Percentiles rank a stretch among this genome's conserved stretches.
Evolutionary conservation across 2,888 invertebrate species (phyloP).

Genomic region (Drosophila parthenogenetica): DNA sequence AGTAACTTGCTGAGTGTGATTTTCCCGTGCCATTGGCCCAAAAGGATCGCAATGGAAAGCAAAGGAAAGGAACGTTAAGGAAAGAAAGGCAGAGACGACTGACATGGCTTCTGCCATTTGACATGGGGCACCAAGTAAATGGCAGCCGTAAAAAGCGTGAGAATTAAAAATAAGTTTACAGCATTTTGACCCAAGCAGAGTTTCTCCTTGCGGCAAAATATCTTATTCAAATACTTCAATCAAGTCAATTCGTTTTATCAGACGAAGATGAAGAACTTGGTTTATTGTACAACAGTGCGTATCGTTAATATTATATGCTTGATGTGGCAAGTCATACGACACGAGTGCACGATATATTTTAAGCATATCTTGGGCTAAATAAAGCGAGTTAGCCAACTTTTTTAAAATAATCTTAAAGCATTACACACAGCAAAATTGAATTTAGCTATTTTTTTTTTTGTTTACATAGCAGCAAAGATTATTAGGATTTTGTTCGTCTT

Average conservation of each 20-base stretch:
- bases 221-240: slow-evolving; percentile 25
- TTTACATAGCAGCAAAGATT: slow-evolving; percentile 7
- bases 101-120: slow-evolving; percentile 49
- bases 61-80: background rate
- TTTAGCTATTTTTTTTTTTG: background rate
- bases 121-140: slow-evolving; percentile 62
- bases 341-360: background rate
- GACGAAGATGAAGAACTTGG: background rate
- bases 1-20: slow-evolving; percentile 37
- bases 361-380: background rate
- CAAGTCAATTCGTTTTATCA: slow-evolving; percentile 26
- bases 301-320: slow-evolving; percentile 29
- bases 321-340: slow-evolving; percentile 9
- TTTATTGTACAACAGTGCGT: slow-evolving; percentile 6
- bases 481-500: slow-evolving; percentile 25
- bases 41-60: background rate
- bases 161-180: slow-evolving; percentile 76
- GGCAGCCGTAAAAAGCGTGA: slow-evolving; percentile 65
- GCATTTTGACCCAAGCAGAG: slow-evolving; percentile 34
- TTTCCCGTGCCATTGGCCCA: slow-evolving; percentile 7
- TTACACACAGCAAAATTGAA: background rate
- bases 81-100: background rate
- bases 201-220: slow-evolving; percentile 7
- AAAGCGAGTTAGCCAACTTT: background rate
- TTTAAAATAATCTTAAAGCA: slow-evolving; percentile 6